These are phyloP conservation scores for Eptesicus fuscus DNA, from an alignment of 2,113 vertebrate species.

Conservation along the genomic window DNA sequence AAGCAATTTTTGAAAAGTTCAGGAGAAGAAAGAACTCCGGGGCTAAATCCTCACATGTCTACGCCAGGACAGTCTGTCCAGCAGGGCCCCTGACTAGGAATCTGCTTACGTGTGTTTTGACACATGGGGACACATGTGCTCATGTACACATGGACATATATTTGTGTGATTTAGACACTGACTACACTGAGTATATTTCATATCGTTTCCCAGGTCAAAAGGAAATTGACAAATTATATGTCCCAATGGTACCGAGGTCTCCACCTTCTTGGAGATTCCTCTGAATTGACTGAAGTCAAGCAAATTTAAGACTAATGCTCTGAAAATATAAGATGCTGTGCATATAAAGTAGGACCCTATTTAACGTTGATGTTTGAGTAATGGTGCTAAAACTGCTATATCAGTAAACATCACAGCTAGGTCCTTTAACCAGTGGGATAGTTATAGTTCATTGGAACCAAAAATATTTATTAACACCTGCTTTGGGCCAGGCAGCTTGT, in stretches of 20 bases:
- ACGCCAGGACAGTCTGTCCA: not conserved
- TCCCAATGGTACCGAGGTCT: not conserved
- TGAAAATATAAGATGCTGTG: not conserved
- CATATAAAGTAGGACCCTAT: not conserved
- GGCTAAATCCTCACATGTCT: not conserved
- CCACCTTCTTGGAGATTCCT: not conserved
- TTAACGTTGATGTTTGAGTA: not conserved
- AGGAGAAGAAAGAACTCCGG: not conserved
- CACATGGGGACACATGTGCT: not conserved
- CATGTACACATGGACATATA: not conserved
- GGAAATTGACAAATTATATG: not conserved
- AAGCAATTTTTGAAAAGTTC: slow-evolving; percentile 29
- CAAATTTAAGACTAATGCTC: not conserved
- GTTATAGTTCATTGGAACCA: not conserved
- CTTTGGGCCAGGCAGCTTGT: not conserved
- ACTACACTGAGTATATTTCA: not conserved
- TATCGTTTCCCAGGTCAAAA: not conserved
- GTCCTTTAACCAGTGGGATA: not conserved
- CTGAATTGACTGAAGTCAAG: not conserved
- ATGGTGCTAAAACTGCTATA: not conserved
- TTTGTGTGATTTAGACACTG: not conserved
- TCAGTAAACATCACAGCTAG: not conserved
- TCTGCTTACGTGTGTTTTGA: not conserved
- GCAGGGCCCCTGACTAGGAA: not conserved
- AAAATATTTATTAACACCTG: not conserved